Conservation (phyloP, 2,113 vertebrate genomes). For the Heteronetta atricapilla region DNA sequence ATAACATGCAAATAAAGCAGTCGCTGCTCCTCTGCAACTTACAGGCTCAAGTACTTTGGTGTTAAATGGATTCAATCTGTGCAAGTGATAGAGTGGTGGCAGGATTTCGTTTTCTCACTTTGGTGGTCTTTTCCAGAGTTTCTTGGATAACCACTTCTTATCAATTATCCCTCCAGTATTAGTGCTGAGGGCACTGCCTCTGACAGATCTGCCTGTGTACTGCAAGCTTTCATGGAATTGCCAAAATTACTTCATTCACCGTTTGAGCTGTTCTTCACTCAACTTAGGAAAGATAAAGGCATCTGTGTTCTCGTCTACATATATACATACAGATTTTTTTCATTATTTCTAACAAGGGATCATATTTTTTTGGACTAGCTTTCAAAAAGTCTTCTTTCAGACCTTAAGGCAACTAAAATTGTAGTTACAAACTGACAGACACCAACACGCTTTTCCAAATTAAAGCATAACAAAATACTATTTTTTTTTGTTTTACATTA, state of each 20-base stretch:
- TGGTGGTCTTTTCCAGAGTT: not conserved
- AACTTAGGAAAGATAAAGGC: not conserved
- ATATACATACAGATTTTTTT: not conserved
- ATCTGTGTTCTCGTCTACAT: slow-evolving; percentile 7
- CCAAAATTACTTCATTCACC: slow-evolving; percentile 15
- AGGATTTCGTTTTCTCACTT: not conserved
- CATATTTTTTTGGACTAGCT: not conserved
- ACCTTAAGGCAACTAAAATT: not conserved
- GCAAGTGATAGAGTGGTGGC: not conserved
- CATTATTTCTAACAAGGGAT: slow-evolving; percentile 1
- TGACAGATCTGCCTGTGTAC: not conserved
- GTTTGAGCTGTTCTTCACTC: not conserved
- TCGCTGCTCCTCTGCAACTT: not conserved
- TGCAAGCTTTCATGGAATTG: not conserved
- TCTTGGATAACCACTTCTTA: slow-evolving; percentile 20
- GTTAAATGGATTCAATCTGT: not conserved
- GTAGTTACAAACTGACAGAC: not conserved
- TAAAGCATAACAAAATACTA: not conserved
- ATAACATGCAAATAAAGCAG: not conserved
- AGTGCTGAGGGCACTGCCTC: slow-evolving; percentile 1
- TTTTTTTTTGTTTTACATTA: not conserved
- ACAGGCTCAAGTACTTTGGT: not conserved
- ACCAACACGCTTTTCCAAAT: not conserved
- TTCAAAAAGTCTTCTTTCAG: not conserved
- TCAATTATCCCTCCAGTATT: not conserved